phyloP scores from a whole-genome alignment of 2,113 vertebrate species.

The Felis catus region F.catus_Fca126_mat1.0 CM031414.1:71537501-71538000 shows the following conservation, averaged over 20 bases:
- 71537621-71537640: neutral
- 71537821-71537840: neutral
- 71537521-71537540: neutral
- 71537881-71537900: neutral
- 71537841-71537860: neutral
- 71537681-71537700: neutral
- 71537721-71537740: neutral
- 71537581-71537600: neutral
- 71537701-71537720: neutral
- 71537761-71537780: neutral
- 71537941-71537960: neutral
- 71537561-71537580: neutral
- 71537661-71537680: neutral
- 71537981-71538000: neutral
- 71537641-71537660: neutral
- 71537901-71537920: neutral
- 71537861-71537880: neutral
- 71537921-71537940: neutral
- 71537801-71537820: neutral
- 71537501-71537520: neutral
- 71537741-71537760: neutral
- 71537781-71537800: neutral
- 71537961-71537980: neutral
- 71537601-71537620: neutral
- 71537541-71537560: neutral